These are phyloP conservation scores for Theropithecus gelada DNA, from an alignment of 2,113 vertebrate genomes.

Conservation along the genomic window DNA sequence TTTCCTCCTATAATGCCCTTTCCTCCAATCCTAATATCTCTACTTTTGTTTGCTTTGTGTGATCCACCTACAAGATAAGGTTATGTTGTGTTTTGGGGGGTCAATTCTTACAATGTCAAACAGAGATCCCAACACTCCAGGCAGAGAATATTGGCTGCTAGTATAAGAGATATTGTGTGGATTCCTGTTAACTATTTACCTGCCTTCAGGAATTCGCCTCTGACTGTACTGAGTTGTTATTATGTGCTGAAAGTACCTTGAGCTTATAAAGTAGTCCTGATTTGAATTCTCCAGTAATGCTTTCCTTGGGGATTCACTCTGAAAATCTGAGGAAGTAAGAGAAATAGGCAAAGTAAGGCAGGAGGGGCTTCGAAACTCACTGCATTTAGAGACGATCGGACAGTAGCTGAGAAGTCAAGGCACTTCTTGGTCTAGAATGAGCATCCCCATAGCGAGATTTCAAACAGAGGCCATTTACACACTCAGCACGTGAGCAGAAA, in stretches of 20 bases:
- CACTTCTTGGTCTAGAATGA: background rate
- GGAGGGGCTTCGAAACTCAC: background rate
- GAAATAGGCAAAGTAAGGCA: slow-evolving; percentile 3
- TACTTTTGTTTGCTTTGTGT: slow-evolving; percentile 79
- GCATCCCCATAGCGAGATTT: background rate
- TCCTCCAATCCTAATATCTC: slow-evolving; percentile 74
- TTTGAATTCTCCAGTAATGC: slow-evolving; percentile 15
- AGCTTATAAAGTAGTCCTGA: background rate
- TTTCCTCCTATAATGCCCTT: slow-evolving; percentile 62
- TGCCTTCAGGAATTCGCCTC: background rate
- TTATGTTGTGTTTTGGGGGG: slow-evolving; percentile 62
- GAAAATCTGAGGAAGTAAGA: background rate
- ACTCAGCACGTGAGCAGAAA: background rate
- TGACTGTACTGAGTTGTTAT: background rate
- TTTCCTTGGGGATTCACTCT: slow-evolving; percentile 15
- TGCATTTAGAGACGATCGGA: background rate
- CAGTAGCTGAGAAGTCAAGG: background rate
- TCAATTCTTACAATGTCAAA: slow-evolving; percentile 59
- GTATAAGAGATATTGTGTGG: slow-evolving; percentile 28
- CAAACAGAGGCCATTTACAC: background rate
- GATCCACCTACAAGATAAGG: slow-evolving; percentile 72
- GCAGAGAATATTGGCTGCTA: slow-evolving; percentile 33
- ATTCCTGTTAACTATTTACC: slow-evolving; percentile 25
- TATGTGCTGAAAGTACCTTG: background rate
- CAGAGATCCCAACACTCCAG: slow-evolving; percentile 44